phyloP scores from a whole-genome alignment of 2,888 invertebrate genomes.

The Cinara cedri region DNA sequence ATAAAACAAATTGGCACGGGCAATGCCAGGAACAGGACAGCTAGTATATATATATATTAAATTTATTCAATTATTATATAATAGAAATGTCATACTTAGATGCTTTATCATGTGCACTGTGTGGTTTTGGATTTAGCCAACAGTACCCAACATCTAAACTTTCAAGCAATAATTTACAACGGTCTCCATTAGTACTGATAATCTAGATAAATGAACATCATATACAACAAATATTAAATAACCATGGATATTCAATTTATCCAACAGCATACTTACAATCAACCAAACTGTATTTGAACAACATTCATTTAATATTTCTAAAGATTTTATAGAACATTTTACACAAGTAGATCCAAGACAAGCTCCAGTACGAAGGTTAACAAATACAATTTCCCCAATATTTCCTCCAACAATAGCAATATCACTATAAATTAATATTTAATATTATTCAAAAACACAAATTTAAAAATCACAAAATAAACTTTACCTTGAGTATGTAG shows the following conservation, averaged over 20 bases:
- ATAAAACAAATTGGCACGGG: too few relatives aligned
- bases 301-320: conserved; percentile 49
- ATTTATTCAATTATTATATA: too few relatives aligned
- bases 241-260: not conserved
- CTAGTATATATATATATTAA: too few relatives aligned
- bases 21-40: too few relatives aligned
- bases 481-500: conserved; percentile 47
- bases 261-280: conserved; percentile 32
- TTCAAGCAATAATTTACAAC: conserved; percentile 50
- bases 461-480: not conserved
- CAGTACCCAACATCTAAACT: conserved; percentile 49
- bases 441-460: not conserved
- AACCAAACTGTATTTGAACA: conserved; percentile 51
- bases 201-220: conserved; percentile 19
- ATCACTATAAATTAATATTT: conserved; percentile 58
- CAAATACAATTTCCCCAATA: conserved; percentile 70
- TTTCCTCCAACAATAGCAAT: conserved; percentile 64
- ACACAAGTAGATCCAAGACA: conserved; percentile 73
- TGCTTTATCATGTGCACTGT: conserved; percentile 29
- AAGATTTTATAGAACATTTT: conserved; percentile 52
- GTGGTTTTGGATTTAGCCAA: conserved; percentile 53
- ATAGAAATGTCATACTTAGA: conserved; percentile 33
- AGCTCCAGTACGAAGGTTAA: conserved; percentile 74
- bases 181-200: conserved; percentile 48
- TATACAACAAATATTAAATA: not conserved